phyloP scores from a whole-genome alignment of 1,140 invertebrate species.

The Contarinia nasturtii region DNA sequence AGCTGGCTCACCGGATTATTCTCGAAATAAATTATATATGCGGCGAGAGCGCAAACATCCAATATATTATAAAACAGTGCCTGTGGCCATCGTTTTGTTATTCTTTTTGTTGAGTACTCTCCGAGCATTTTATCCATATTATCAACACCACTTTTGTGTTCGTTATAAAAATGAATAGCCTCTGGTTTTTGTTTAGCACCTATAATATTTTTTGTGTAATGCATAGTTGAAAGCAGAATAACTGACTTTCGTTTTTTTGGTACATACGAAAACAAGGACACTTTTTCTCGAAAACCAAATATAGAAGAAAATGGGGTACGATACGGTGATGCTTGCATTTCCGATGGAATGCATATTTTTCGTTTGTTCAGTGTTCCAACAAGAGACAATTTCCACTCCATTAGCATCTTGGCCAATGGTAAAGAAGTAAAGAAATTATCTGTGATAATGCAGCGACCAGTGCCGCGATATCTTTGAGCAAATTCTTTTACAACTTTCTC shows the following conservation, averaged over 20 bases:
- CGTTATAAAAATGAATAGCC: conserved; percentile 21
- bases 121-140: conserved; percentile 19
- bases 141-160: conserved; percentile 26
- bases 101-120: conserved; percentile 9
- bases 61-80: conserved; percentile 16
- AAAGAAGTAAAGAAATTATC: conserved; percentile 4
- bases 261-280: conserved; percentile 10
- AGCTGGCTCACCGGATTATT: no score
- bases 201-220: conserved; percentile 5
- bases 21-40: conserved; percentile 3
- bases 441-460: neutral
- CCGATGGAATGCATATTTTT: conserved; percentile 17
- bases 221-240: conserved; percentile 9
- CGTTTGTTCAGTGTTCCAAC: conserved; percentile 27
- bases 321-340: no score
- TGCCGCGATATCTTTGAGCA: no score
- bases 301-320: no score
- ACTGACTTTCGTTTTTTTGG: conserved; percentile 4
- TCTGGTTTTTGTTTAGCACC: conserved; percentile 15
- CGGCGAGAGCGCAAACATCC: conserved; percentile 10
- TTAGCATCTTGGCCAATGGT: no score
- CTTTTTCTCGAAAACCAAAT: conserved; percentile 10
- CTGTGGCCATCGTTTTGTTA: conserved; percentile 13
- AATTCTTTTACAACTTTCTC: neutral
- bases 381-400: conserved; percentile 16